These are phyloP conservation scores for Steinernema feltiae DNA, from an alignment of 1,140 invertebrate species.

Conservation along the genomic window DNA sequence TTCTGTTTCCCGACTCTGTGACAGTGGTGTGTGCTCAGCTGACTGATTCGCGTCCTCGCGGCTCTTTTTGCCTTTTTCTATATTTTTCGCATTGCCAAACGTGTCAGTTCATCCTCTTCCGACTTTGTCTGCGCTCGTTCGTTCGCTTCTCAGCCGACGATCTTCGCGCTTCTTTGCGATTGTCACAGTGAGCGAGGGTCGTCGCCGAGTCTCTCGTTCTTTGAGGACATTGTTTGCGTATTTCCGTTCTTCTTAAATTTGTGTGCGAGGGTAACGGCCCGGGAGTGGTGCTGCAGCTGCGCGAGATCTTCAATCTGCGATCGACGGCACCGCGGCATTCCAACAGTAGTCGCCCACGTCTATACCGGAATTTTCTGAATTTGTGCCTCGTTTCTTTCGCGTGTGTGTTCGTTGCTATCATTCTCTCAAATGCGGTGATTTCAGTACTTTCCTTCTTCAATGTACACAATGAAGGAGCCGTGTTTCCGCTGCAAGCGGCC, in stretches of 20 bases:
- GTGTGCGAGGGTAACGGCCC: neutral
- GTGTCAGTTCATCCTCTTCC: neutral
- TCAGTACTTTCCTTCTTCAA: neutral
- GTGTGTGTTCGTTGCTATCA: no score
- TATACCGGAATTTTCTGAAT: neutral
- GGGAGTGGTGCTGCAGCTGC: no score
- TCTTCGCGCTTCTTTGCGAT: no score
- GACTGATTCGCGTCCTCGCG: no score
- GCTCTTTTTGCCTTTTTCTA: neutral
- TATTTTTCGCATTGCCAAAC: neutral
- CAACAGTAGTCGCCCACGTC: neutral
- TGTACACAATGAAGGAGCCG: conserved; percentile 51
- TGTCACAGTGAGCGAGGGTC: no score
- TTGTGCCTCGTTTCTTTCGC: neutral
- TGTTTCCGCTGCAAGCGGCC: conserved; percentile 57
- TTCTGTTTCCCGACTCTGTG: neutral
- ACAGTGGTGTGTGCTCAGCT: neutral
- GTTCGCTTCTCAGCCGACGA: neutral
- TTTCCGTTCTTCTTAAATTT: neutral
- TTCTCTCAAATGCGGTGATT: no score
- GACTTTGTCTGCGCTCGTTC: neutral
- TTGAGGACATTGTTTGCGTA: neutral
- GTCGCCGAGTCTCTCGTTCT: no score
- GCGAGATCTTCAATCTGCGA: no score
- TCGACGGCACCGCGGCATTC: no score